Evolutionary conservation across 2,888 invertebrate species (phyloP).

Genomic region (Pachymerium ferrugineum): DNA sequence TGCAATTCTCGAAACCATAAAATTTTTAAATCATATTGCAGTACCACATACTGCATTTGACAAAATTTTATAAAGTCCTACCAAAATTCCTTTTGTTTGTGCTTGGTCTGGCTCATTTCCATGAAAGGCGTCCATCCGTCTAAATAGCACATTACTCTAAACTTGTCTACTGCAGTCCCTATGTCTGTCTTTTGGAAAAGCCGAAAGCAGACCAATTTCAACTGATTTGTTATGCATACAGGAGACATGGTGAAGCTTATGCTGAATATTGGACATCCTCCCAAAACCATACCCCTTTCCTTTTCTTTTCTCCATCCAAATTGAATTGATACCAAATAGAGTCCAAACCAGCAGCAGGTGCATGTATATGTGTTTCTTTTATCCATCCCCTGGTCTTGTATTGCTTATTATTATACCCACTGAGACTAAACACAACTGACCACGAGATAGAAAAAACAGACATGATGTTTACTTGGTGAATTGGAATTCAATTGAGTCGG

Average conservation of each 20-base stretch:
- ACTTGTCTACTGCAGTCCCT: neutral
- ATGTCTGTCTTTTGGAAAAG: neutral
- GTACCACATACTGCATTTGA: no score
- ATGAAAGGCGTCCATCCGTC: neutral
- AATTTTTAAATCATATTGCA: no score
- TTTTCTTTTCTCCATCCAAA: neutral
- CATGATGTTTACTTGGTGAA: neutral
- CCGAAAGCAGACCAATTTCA: neutral
- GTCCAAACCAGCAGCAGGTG: no score
- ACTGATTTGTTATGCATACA: neutral
- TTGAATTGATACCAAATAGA: neutral
- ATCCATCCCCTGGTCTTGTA: no score
- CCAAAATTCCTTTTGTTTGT: neutral
- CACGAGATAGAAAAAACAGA: neutral
- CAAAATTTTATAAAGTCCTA: no score
- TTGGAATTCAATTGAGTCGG: slow-evolving; percentile 10
- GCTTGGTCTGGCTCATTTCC: neutral
- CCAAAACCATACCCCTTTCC: neutral
- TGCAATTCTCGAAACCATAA: no score
- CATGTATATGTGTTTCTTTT: no score
- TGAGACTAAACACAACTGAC: neutral
- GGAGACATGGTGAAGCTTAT: neutral
- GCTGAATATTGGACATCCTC: neutral
- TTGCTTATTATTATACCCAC: no score
- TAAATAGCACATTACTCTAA: neutral